A percentile compares a stretch with the other conserved stretches of the same genome.
These are phyloP conservation scores for Xenopus laevis DNA, from an alignment of 2,113 vertebrate genomes.

Conservation along the genomic window DNA sequence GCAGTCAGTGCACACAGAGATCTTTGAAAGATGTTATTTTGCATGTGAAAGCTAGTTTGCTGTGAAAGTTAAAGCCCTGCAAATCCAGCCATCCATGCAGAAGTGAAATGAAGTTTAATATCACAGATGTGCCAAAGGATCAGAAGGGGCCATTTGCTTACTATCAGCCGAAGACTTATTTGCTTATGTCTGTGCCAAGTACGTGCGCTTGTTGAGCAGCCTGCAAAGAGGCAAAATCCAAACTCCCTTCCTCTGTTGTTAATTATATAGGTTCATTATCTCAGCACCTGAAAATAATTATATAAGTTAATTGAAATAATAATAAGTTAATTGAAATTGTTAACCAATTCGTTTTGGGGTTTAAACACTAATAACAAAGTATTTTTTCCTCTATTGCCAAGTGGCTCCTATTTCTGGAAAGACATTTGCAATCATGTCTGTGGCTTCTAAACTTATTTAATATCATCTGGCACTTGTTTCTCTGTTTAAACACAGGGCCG, in stretches of 20 bases:
- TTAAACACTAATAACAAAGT: no score
- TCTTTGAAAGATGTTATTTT: slow-evolving; percentile 18
- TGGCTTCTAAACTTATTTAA: no score
- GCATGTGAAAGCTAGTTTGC: slow-evolving; percentile 25
- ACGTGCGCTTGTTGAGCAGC: slow-evolving; percentile 23
- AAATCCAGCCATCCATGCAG: slow-evolving; percentile 31
- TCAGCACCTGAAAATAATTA: neutral
- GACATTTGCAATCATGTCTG: no score
- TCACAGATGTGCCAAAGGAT: slow-evolving; percentile 11
- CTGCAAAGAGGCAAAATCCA: slow-evolving; percentile 12
- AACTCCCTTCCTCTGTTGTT: slow-evolving; percentile 11
- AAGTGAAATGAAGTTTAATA: slow-evolving; percentile 25
- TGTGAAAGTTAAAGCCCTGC: neutral
- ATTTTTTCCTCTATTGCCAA: no score
- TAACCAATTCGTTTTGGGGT: no score
- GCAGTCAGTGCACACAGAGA: neutral
- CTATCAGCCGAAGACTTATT: slow-evolving; percentile 12
- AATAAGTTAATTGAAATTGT: no score
- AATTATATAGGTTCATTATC: slow-evolving; percentile 22
- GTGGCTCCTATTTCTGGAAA: no score
- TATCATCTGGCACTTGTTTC: no score
- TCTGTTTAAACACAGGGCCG: no score
- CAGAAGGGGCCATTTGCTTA: slow-evolving; percentile 34
- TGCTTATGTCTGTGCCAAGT: slow-evolving; percentile 29
- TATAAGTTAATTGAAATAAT: no score